phyloP scores from a whole-genome alignment of 2,888 invertebrate species.

The Scaptomyza tumidula region DNA sequence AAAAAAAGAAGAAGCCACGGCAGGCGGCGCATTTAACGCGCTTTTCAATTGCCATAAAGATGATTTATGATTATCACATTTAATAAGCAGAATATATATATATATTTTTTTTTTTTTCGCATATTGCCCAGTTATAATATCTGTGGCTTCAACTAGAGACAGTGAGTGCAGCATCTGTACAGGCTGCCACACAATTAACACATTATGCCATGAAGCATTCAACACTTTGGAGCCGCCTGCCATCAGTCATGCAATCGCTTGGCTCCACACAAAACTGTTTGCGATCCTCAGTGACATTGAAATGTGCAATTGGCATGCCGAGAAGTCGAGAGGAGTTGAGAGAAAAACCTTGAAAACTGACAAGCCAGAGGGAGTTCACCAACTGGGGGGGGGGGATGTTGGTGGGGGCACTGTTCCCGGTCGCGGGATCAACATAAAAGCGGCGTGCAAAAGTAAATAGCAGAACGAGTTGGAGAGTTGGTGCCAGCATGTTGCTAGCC shows the following conservation, averaged over 20 bases:
- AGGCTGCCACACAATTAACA: slow-evolving; percentile 67
- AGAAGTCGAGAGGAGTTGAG: slow-evolving; percentile 29
- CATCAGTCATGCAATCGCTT: slow-evolving; percentile 58
- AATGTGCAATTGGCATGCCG: slow-evolving; percentile 77
- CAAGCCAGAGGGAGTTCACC: not conserved
- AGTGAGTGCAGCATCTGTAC: slow-evolving; percentile 28
- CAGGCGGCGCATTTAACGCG: slow-evolving; percentile 61
- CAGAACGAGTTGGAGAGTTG: slow-evolving; percentile 33
- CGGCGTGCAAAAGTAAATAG: slow-evolving; percentile 74
- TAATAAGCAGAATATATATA: slow-evolving; percentile 69
- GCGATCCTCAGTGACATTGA: slow-evolving; percentile 79
- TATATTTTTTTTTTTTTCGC: slow-evolving; percentile 22
- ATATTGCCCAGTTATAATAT: slow-evolving; percentile 18
- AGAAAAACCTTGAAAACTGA: slow-evolving; percentile 59
- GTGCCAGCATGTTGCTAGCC: slow-evolving; percentile 42
- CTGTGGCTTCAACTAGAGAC: slow-evolving; percentile 14
- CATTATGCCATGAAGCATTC: slow-evolving; percentile 55
- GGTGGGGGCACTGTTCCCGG: slow-evolving; percentile 30
- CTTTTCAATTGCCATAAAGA: slow-evolving; percentile 80
- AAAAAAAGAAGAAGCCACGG: slow-evolving; percentile 14
- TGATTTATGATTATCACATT: slow-evolving; percentile 81
- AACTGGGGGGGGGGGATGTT: not conserved
- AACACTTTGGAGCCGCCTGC: slow-evolving; percentile 42
- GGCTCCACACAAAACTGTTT: slow-evolving; percentile 34
- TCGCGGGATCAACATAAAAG: slow-evolving; percentile 72